Evolutionary conservation across 1,140 invertebrate genomes (phyloP), one percentile per base, ranked within the genome.

Genomic region (Camponotus vicinus): DNA sequence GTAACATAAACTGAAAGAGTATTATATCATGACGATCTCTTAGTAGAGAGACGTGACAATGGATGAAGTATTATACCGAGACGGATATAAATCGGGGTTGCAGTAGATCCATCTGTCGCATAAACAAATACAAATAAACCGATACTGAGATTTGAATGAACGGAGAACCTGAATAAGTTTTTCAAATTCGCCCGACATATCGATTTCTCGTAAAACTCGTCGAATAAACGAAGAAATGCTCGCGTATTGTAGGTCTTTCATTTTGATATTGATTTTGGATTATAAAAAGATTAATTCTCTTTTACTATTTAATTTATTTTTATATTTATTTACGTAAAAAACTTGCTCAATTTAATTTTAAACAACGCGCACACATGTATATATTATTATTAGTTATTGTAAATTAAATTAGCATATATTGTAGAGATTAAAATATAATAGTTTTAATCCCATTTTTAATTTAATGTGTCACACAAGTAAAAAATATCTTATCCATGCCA

Each of bases 71-170:
- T 83, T 83, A 49, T 32, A 15, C 27, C 79, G 18, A 61, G 79
- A 61, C 55, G 55, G 55, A 83, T 83, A 83, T 45, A 83, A 83
- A 83, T 83, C 61, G 69, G 1, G 34, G 67, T 61, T 55, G 49
- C 34, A 27, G 40, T 75, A 73, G 27, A 61, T 83, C 69, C 79
- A 83, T 83, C 69, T 73, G 79, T 83, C 79, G 61, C n/a, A 45
- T 32, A 37, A 61, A 42, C 55, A 70, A 83, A 83, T 40, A 83
- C 73, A 75, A 18, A 57, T 83, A 83, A 83, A 75, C 79, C 69
- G 79, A 83, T 73, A 75, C 13, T 7, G 57, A 83, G 79, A 83
- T 83, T 61, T 73, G 18, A 75, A 57, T 61, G 49, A 80, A 57
- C 37, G 21, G 49, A 34, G 13, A 27, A 27, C 59, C 79, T 71